phyloP scores from a whole-genome alignment of 2,113 vertebrate species.

The Rhadina sibilatrix region DNA sequence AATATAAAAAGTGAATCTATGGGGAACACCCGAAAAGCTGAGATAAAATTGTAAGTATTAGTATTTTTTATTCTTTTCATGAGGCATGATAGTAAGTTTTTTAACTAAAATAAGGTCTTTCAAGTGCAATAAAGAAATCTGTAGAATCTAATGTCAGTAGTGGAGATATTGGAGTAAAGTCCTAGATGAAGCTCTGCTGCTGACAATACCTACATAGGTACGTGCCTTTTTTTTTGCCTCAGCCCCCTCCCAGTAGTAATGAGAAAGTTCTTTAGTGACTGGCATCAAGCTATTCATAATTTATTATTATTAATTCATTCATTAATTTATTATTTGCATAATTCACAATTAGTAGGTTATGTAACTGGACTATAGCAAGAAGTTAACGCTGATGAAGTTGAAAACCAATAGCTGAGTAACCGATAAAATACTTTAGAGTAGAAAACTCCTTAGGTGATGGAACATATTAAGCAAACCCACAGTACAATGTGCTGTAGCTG shows the following conservation, averaged over 20 bases:
- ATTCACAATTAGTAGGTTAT: neutral
- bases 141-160: neutral
- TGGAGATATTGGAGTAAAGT: neutral
- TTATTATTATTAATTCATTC: too few species aligned
- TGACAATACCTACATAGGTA: neutral
- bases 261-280: neutral
- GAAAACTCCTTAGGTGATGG: neutral
- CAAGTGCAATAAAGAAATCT: neutral
- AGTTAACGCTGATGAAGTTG: fast-evolving
- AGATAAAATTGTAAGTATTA: neutral
- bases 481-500: neutral
- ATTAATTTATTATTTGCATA: too few species aligned
- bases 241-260: neutral
- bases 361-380: neutral
- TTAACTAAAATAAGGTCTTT: neutral
- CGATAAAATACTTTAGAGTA: neutral
- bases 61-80: neutral
- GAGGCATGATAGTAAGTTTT: neutral
- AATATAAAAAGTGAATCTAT: neutral
- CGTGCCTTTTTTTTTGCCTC: neutral
- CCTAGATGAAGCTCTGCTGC: neutral
- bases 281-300: neutral
- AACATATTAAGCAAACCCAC: neutral
- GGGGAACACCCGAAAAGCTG: neutral
- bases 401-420: neutral